Base-by-base conservation (phyloP, 2,797 vertebrate species). In the Agapornis canus region DNA sequence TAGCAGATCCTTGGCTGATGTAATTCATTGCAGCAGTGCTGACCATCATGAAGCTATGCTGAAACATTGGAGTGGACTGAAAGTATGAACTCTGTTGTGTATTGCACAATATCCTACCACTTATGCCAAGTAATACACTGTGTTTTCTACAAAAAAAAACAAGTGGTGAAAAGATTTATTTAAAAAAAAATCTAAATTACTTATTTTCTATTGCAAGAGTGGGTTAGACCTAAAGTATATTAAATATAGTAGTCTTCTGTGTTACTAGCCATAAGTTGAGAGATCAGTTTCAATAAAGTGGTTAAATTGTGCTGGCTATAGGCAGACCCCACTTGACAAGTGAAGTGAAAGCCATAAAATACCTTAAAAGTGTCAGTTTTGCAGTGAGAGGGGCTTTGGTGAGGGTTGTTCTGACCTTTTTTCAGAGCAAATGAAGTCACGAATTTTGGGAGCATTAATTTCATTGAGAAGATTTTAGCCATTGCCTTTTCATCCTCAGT, bases 41-140 rank as follows among this genome's bases (percentile, higher is more conserved):
- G 77, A 89, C 65, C 92, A 85, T 3, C 1, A 27, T 43, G 69
- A 72, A 90, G 60, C 47, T 92, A 21, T 66, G 68, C 61, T 90
- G 82, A 84, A 94, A 81, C 59, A n/a, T 21, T 91, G 89, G 35
- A 82, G 20, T 37, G 68, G n/a, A 43, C 69, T 85, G 56, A 54
- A 93, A 87, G 37, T 51, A 69, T 69, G 85, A 94, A 86, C 32
- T 89, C 89, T 78, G 68, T 64, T 94, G 61, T 94, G 84, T 75
- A 87, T 94, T 95, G 82, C 89, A 86, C 89, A 95, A 94, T 83
- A 60, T 88, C 72, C 82, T 78, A 70, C 65, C 45, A 25, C 43
- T 91, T 45, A 69, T 0, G 42, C 93, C 92, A 95, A 95, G 70
- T 47, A 84, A 90, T 47, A 57, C 70, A 82, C 57, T 15, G 29